Base-by-base conservation (phyloP, 1,140 invertebrate species). In the Drosophila busckii region DNA sequence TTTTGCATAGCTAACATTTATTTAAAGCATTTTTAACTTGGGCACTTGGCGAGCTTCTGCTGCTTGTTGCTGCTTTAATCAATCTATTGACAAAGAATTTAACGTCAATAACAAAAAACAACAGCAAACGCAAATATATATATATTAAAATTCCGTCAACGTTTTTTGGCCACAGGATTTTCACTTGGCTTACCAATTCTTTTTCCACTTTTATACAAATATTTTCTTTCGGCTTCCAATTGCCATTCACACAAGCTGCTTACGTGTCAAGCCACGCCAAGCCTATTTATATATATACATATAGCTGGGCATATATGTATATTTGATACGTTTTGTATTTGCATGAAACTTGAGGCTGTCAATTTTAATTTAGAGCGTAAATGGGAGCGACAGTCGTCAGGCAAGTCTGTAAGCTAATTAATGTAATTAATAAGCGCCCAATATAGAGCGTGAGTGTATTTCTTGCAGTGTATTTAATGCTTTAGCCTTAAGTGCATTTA, bases 401-500 rank as follows among this genome's bases (percentile, higher is more conserved):
- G 20, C 31, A 38, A 54, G 54, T 46, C 50, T 38, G 13, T 20
- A 38, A 15, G 32, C 58, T 61, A 55, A 61, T 48, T 34, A 55
- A 46, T 9, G 16, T 60, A 60, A 60, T 60, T 38, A 59, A 59
- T 59, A 37, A 29, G 16, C 16, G n/a, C n/a, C n/a, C n/a, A n/a
- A n/a, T n/a, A n/a, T n/a, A n/a, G n/a, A n/a, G n/a, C n/a, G n/a
- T n/a, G n/a, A n/a, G n/a, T n/a, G n/a, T n/a, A n/a, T n/a, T n/a
- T n/a, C n/a, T n/a, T n/a, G n/a, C n/a, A n/a, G n/a, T n/a, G n/a
- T n/a, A n/a, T n/a, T n/a, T n/a, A n/a, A n/a, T n/a, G n/a, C n/a
- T n/a, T n/a, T n/a, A n/a, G n/a, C n/a, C n/a, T 26, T 53, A 35
- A 67, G 41, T 82, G 73, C 73, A 80, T 80, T 80, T 82, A 73